Base-by-base conservation (phyloP, 1,140 invertebrate species). In the Macrosteles quadrilineatus region DNA sequence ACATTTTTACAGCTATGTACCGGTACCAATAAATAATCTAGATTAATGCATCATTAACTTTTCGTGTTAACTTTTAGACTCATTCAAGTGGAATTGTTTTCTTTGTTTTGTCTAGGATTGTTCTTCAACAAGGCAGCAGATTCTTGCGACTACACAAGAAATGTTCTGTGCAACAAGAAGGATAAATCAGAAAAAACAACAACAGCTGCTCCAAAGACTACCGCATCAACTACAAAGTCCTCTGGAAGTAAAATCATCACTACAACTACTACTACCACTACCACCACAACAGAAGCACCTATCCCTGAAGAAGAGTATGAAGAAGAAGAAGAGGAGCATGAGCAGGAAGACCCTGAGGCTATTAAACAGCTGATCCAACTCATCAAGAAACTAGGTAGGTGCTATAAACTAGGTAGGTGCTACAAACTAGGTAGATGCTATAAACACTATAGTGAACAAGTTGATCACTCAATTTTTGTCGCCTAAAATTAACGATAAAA, bases 101-200 rank as follows among this genome's bases (percentile, higher is more conserved):
- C n/a, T n/a, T n/a, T n/a, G n/a, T 36, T 36, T 36, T 73, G 74
- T 76, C 9, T 79, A 89, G 91, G 92, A 45, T 81, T 97, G 19
- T 93, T 90, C 77, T 97, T 97, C 81, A 97, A 96, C 80, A 95
- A 95, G 74, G 87, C 87, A 3, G 92, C 94, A 0, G 94, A 96
- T 78, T 95, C 94, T 2, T 97, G 95, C 77, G 94, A 97, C 77
- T 96, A 96, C 78, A 87, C 92, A 0, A 85, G 93, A 64, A 96
- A 96, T 77, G 94, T 96, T 0, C 82, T 90, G 19, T 97, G 95
- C 78, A 86, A 83, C 75, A 82, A 83, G 75, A 73, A 71, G 12
- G 68, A 67, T 30, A 71, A 63, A 19, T 4, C 4, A 6, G 57
- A 57, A 32, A 67, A 62, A 59, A 30, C 68, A 2, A 64, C 73